Evolutionary conservation across 35 echinoderm and acorn worm genomes (phyloP).

Genomic region (Hemicentrotus pulcherrimus): DNA sequence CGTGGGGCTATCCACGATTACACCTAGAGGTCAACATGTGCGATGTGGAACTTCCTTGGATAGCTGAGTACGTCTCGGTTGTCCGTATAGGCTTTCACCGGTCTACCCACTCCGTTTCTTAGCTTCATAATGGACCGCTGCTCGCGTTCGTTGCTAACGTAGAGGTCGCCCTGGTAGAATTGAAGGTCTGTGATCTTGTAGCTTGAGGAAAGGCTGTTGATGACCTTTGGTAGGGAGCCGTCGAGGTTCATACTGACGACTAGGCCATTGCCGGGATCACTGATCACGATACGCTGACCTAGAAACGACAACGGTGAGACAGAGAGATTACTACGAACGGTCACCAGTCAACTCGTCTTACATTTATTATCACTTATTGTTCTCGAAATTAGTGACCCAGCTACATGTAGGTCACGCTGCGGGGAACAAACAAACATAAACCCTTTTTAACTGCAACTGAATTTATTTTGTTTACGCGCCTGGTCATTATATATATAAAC

Average conservation of each 20-base stretch:
- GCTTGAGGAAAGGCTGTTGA: background rate
- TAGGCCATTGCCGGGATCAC: background rate
- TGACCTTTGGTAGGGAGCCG: background rate
- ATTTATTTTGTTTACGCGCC: no score
- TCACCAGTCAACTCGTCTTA: no score
- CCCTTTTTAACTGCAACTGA: no score
- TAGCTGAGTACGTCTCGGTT: background rate
- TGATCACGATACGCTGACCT: background rate
- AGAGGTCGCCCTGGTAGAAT: background rate
- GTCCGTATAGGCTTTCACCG: background rate
- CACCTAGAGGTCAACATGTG: background rate
- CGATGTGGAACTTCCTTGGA: background rate
- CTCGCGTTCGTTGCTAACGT: background rate
- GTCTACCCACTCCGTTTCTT: background rate
- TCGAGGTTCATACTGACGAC: background rate
- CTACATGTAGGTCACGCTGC: no score
- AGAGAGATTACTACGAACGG: background rate
- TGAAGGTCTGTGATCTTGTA: background rate
- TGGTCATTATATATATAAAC: no score
- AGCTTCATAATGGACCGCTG: background rate
- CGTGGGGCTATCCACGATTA: background rate
- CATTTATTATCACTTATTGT: no score
- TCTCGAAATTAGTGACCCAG: no score
- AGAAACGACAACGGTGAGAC: background rate
- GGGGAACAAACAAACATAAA: no score